These are phyloP conservation scores for Chymomyza amoena DNA, from an alignment of 2,888 invertebrate species.

Conservation along the genomic window DNA sequence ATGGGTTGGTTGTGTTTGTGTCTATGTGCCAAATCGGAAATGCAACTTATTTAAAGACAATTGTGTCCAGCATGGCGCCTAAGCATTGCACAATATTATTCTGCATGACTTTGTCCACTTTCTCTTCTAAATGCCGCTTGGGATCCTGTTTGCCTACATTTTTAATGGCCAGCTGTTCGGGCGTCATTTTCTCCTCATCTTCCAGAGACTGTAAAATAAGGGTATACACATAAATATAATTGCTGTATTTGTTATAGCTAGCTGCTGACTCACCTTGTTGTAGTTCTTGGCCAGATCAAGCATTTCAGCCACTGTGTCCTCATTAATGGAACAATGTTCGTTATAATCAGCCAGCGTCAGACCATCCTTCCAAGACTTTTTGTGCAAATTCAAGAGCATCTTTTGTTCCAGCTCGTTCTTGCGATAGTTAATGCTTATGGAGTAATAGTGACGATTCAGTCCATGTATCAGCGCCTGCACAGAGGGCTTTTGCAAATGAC, in stretches of 20 bases:
- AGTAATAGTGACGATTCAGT: constrained; percentile 98
- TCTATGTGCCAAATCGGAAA: constrained; percentile 24
- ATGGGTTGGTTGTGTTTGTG: constrained; percentile 22
- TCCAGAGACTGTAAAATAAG: constrained; percentile 85
- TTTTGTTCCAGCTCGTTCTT: constrained; percentile 99
- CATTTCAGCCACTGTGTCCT: constrained; percentile 97
- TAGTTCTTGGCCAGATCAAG: constrained; percentile 98
- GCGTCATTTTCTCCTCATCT: constrained; percentile 99
- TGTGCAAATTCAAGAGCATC: constrained; percentile 98
- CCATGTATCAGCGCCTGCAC: constrained; percentile 99
- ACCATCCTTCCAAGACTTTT: constrained; percentile 99
- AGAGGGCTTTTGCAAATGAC: constrained; percentile 98
- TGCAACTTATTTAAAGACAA: constrained; percentile 87
- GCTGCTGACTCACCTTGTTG: constrained; percentile 84
- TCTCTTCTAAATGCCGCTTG: constrained; percentile 99
- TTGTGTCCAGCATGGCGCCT: constrained; percentile 97
- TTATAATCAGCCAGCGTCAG: constrained; percentile 93
- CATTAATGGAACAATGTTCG: constrained; percentile 95
- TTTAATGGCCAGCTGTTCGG: constrained; percentile 98
- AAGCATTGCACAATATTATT: constrained; percentile 98
- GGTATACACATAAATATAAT: constrained; percentile 62
- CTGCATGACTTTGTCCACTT: constrained; percentile 97
- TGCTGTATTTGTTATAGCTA: background rate
- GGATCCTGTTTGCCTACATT: constrained; percentile 99
- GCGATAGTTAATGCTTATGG: constrained; percentile 99